Evolutionary conservation across 2,888 invertebrate genomes (phyloP).

Genomic region (Harpalus rubripes): DNA sequence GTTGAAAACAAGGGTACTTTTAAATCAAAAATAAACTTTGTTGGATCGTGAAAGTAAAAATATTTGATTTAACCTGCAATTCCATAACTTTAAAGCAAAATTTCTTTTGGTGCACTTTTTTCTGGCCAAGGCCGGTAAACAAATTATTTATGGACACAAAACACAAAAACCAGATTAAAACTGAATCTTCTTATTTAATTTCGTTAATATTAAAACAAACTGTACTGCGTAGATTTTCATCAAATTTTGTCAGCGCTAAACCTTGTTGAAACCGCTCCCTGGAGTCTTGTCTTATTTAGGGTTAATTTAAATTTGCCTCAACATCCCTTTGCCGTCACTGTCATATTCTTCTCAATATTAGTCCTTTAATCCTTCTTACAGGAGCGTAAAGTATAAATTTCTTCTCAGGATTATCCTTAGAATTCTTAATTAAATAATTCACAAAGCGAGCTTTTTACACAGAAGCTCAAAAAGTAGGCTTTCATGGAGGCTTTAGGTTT

Average conservation of each 20-base stretch:
- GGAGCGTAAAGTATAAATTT: slow-evolving; percentile 30
- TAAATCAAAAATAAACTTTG: too few relatives aligned
- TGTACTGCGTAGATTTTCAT: not conserved
- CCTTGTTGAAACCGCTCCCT: not conserved
- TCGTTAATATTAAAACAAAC: not conserved
- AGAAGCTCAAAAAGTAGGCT: slow-evolving; percentile 22
- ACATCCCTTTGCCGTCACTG: slow-evolving; percentile 22
- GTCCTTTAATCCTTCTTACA: slow-evolving; percentile 33
- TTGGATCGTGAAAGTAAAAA: too few relatives aligned
- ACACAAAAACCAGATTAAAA: too few relatives aligned
- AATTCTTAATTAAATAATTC: slow-evolving; percentile 57
- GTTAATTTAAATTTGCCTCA: slow-evolving; percentile 51
- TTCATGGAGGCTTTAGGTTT: slow-evolving; percentile 3
- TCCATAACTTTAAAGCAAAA: too few relatives aligned
- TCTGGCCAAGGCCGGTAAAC: too few relatives aligned
- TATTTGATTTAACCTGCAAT: too few relatives aligned
- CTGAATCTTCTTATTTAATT: too few relatives aligned
- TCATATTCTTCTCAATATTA: slow-evolving; percentile 46
- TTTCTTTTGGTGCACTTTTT: too few relatives aligned
- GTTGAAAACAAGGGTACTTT: too few relatives aligned
- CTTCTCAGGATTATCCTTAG: slow-evolving; percentile 47
- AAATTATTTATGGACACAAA: too few relatives aligned
- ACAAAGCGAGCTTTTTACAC: slow-evolving; percentile 49
- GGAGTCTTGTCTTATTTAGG: slow-evolving; percentile 41
- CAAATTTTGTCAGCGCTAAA: slow-evolving; percentile 18